These are phyloP conservation scores for Drosophila prosaltans DNA, from an alignment of 1,140 invertebrate genomes.

Conservation along the genomic window DNA sequence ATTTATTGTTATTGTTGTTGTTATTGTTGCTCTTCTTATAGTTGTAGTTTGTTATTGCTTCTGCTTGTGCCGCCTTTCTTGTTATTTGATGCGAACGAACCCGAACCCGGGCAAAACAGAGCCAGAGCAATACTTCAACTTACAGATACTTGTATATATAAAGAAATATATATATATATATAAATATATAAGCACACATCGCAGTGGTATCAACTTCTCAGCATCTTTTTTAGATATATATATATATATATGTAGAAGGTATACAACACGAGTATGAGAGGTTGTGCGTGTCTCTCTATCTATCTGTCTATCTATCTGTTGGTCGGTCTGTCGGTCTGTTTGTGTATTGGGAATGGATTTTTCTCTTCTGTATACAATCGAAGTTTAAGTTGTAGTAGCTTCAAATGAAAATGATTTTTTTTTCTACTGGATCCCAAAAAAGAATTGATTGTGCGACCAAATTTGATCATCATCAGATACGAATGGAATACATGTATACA, in stretches of 20 bases:
- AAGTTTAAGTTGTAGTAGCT: not conserved
- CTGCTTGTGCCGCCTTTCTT: constrained; percentile 24
- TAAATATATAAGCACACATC: constrained; percentile 50
- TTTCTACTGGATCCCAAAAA: constrained; percentile 8
- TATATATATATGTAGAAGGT: constrained; percentile 19
- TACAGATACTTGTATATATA: constrained; percentile 44
- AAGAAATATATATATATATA: constrained; percentile 19
- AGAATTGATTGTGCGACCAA: constrained; percentile 6
- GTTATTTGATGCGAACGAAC: constrained; percentile 52
- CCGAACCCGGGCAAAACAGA: constrained; percentile 40
- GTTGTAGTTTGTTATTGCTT: constrained; percentile 36
- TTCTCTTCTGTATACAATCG: constrained; percentile 25
- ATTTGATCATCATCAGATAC: constrained; percentile 28
- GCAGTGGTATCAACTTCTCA: constrained; percentile 60
- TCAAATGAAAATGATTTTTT: not conserved
- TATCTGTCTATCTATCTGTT: too few species aligned
- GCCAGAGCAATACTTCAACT: constrained; percentile 63
- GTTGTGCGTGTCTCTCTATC: not conserved
- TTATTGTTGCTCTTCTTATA: constrained; percentile 26
- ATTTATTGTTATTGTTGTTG: constrained; percentile 35
- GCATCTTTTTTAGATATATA: constrained; percentile 67
- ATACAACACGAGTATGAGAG: not conserved
- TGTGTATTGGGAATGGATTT: constrained; percentile 45
- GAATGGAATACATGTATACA: constrained; percentile 20
- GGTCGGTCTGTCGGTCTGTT: constrained; percentile 8